Evolutionary conservation across 2,888 invertebrate genomes (phyloP).

Genomic region (Eilema caniola): DNA sequence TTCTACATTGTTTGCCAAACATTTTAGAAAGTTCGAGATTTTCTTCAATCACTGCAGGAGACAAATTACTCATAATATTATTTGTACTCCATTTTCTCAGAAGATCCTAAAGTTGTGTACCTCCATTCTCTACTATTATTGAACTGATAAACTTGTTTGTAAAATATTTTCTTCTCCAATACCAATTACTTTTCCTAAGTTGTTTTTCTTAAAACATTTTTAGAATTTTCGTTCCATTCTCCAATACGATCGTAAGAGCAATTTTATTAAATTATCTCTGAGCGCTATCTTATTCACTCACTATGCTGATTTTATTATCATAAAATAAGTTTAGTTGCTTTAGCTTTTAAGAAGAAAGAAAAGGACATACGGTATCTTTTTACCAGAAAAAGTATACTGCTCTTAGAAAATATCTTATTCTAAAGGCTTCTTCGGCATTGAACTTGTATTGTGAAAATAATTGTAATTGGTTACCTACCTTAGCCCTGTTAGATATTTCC

Average conservation of each 20-base stretch:
- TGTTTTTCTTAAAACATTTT: slow-evolving; percentile 1
- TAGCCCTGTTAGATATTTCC: background rate
- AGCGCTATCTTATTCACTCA: background rate
- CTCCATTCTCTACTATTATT: background rate
- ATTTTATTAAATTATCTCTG: background rate
- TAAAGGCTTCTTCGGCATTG: background rate
- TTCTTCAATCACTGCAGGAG: background rate
- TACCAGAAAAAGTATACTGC: background rate
- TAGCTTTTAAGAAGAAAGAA: background rate
- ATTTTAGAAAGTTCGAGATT: slow-evolving; percentile 14
- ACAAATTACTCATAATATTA: background rate
- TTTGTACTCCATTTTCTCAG: background rate
- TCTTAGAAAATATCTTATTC: background rate
- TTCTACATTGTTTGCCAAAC: slow-evolving; percentile 28
- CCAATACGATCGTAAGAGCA: background rate
- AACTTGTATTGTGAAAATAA: no score
- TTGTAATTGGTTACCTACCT: background rate
- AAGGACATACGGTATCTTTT: background rate
- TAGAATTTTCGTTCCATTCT: background rate
- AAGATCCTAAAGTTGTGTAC: background rate
- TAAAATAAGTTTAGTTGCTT: background rate
- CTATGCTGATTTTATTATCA: background rate
- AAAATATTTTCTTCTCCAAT: background rate
- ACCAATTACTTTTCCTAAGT: background rate
- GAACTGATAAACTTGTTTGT: background rate